phyloP scores from a whole-genome alignment of 2,888 invertebrate species.

The Zygogramma bicolorata region DNA sequence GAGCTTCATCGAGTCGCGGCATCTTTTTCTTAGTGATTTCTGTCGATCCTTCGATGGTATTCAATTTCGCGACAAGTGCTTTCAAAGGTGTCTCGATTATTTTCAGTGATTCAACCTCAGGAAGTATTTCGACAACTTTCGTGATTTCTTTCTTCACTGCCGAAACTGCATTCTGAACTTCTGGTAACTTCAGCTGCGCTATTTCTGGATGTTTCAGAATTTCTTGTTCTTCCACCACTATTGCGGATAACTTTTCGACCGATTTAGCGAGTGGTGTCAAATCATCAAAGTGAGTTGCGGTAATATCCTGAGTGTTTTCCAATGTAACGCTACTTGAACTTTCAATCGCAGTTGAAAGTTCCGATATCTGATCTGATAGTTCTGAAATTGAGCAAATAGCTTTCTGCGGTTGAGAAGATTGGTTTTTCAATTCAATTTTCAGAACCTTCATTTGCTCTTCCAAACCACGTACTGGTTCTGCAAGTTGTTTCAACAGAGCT shows the following conservation, averaged over 20 bases:
- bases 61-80: not conserved
- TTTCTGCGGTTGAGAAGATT: not conserved
- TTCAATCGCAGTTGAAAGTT: not conserved
- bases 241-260: not conserved
- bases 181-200: not conserved
- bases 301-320: not conserved
- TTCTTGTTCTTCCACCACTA: conserved; percentile 10
- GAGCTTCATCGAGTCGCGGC: conserved; percentile 16
- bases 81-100: not conserved
- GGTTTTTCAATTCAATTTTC: not conserved
- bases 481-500: not conserved
- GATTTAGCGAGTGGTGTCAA: not conserved
- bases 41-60: not conserved
- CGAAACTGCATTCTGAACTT: conserved; percentile 17
- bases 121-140: conserved; percentile 3
- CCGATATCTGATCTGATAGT: not conserved
- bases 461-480: not conserved
- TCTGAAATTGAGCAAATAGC: not conserved
- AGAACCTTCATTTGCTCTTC: not conserved
- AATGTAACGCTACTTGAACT: not conserved
- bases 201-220: conserved; percentile 14
- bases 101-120: conserved; percentile 32
- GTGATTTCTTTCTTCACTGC: conserved; percentile 40
- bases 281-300: not conserved
- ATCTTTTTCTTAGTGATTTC: no score